Base-by-base conservation (phyloP, 2,113 vertebrate species). In the Synchiropus splendidus region DNA sequence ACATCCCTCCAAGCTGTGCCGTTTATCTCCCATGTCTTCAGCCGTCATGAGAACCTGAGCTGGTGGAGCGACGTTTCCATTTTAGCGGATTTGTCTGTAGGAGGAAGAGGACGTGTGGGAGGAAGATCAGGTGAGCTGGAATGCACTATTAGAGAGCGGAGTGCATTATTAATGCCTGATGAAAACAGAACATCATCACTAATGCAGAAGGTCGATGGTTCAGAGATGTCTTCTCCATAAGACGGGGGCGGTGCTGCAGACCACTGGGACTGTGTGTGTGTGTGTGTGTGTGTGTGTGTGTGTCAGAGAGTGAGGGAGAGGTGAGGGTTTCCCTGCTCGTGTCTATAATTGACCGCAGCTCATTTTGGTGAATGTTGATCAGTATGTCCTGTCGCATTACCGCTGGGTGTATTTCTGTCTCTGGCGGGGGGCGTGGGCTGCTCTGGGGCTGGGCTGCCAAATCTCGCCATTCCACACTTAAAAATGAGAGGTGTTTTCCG, bases 361-460 rank as follows among this genome's bases (percentile, higher is more conserved):
- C 61, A 45, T 45, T 49, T 57, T 45, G 42, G 31, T 46, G 70
- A 61, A 62, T 70, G 64, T 61, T 55, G 43, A 57, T 64, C 67
- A 59, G 10, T 60, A 50, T 48, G 52, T 51, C 70, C 67, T 75
- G 80, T 78, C 74, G 75, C 80, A 78, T 78, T 75, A 64, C 55
- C 45, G 40, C 21, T 8, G 69, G 61, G 67, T 70, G 73, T 67
- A 71, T 78, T 72, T 72, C 45, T 67, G 72, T 80, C 66, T 69
- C 51, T 8, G 21, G 46, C 38, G 31, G 64, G 45, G 35, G 46
- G 36, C 31, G 52, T n/a, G 12, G n/a, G 39, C 35, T 48, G 21
- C n/a, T n/a, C n/a, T n/a, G 12, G 17, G 34, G 39, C 6, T 39
- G 35, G 39, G 56, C 56, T 37, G 55, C 57, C 43, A 47, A 56